Percentiles rank a stretch among this genome's conserved stretches.
phyloP scores from a whole-genome alignment of 2,797 vertebrate species.

The Hipposideros larvatus region DNA sequence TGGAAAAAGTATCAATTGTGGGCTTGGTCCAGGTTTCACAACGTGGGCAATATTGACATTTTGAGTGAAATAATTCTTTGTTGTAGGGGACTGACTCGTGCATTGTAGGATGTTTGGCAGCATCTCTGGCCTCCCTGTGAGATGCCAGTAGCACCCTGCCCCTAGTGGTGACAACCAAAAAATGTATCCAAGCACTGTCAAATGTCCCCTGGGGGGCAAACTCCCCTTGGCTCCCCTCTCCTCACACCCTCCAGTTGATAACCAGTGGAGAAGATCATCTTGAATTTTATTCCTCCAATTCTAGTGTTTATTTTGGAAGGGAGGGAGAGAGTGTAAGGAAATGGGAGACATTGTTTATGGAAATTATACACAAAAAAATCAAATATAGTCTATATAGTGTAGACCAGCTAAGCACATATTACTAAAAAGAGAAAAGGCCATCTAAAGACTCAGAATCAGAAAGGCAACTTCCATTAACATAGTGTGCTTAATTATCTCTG shows the following conservation, averaged over 20 bases:
- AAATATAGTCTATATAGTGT: not conserved
- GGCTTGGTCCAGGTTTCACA: not conserved
- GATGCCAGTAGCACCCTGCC: not conserved
- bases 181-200: not conserved
- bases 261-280: not conserved
- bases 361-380: conserved; percentile 60
- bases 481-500: conserved; percentile 3
- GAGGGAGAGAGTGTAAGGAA: not conserved
- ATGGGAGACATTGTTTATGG: not conserved
- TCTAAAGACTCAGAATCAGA: not conserved
- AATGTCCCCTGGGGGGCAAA: not conserved
- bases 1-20: not conserved
- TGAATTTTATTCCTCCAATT: not conserved
- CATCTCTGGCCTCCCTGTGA: not conserved
- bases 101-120: not conserved
- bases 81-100: not conserved
- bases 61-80: not conserved
- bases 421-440: conserved; percentile 46
- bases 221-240: not conserved
- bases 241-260: not conserved
- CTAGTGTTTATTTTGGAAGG: not conserved
- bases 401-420: not conserved
- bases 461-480: not conserved
- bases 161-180: not conserved
- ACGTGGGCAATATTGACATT: not conserved